Base-by-base conservation (phyloP, 1,140 invertebrate genomes). In the Coboldia fuscipes region DNA sequence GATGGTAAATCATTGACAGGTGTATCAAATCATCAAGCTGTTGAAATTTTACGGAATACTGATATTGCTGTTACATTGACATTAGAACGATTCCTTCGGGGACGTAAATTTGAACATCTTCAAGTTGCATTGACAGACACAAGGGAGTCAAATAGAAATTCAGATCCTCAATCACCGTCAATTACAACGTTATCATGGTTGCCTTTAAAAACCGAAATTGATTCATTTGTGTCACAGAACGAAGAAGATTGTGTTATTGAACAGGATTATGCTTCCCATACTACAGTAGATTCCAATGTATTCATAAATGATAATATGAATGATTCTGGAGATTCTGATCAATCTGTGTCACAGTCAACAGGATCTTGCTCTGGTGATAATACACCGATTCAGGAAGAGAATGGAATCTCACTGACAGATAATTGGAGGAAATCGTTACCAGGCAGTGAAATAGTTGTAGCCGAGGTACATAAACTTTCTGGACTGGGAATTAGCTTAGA, bases 401-500 rank as follows among this genome's bases (percentile, higher is more conserved):
- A 44, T 37, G 42, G 45, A 41, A 42, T 40, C 34, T 48, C 52
- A 30, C 33, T 53, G 37, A 38, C 48, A 23, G 45, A 46, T 37
- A 45, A 72, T 51, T 85, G 81, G 81, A 62, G 67, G 45, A 61
- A 62, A 45, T 67, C 81, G 47, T 61, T 84, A 46, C 63, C 73
- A 28, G 70, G 76, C 41, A 66, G 73, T 42, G 67, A 81, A 45
- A 71, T 80, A 46, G 54, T 78, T 44, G 72, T 86, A 43, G 77
- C 80, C 39, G 77, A 85, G 60, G 59, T 89, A 38, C 68, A 68
- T 42, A 89, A 88, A 61, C 69, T 85, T 41, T 72, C 75, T 44
- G 85, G 85, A 33, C 61, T 93, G 35, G 86, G 88, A 4, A 90
- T 93, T 39, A 85, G 81, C 53, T 61, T 93, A 37, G 86, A 93